Percentiles rank a stretch among this genome's conserved stretches.
Conservation (phyloP, 2,888 invertebrate genomes). For the Octodonta nipae region DNA sequence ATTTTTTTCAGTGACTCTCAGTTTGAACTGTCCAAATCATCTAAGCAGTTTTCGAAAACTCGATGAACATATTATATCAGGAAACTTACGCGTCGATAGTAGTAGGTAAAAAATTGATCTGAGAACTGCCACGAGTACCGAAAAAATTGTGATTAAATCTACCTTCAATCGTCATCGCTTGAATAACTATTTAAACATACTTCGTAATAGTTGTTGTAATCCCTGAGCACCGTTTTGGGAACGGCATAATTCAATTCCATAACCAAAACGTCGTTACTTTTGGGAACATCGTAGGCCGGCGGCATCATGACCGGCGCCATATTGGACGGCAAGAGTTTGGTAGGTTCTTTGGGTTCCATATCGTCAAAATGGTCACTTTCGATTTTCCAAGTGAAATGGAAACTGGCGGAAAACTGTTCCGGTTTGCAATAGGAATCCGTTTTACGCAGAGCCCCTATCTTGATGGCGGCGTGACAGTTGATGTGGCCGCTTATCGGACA, state of each 20-base stretch:
- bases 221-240: constrained; percentile 30
- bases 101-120: too few species aligned
- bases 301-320: constrained; percentile 19
- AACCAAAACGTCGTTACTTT: constrained; percentile 25
- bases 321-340: constrained; percentile 23
- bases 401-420: constrained; percentile 28
- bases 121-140: too few species aligned
- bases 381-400: constrained; percentile 34
- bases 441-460: constrained; percentile 30
- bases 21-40: too few species aligned
- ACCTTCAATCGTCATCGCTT: constrained; percentile 15
- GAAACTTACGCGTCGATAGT: too few species aligned
- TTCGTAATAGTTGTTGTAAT: constrained; percentile 30
- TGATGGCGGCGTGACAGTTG: constrained; percentile 34
- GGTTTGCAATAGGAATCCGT: constrained; percentile 23
- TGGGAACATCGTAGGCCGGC: constrained; percentile 8
- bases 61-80: too few species aligned
- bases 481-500: constrained; percentile 35
- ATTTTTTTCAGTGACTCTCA: too few species aligned
- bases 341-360: constrained; percentile 25
- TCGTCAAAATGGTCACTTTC: constrained; percentile 30
- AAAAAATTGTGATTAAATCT: too few species aligned
- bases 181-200: constrained; percentile 16
- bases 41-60: too few species aligned
- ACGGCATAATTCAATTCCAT: constrained; percentile 26